A percentile compares a stretch with the other conserved stretches of the same genome.
Conservation (phyloP, 2,888 invertebrate species). For the Acronicta leporina region DNA sequence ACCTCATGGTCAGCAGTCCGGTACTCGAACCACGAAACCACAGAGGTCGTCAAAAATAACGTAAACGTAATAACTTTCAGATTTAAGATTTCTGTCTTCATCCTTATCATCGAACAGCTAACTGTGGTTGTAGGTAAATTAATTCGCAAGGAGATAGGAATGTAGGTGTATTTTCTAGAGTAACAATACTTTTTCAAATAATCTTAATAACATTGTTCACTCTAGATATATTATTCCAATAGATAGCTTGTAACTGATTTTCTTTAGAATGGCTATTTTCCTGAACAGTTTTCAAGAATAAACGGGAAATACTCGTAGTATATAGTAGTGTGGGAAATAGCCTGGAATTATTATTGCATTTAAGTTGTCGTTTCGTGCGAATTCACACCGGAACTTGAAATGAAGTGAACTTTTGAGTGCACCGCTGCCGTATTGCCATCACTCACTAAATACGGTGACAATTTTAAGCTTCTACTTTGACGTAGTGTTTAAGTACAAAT, state of each 20-base stretch:
- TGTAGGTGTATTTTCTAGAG: no score
- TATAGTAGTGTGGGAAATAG: slow-evolving; percentile 21
- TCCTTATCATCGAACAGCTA: no score
- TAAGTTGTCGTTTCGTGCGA: slow-evolving; percentile 20
- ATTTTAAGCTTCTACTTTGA: slow-evolving; percentile 36
- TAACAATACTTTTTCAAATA: not conserved
- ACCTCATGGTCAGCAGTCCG: no score
- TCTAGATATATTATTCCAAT: slow-evolving; percentile 36
- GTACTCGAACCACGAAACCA: no score
- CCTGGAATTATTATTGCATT: slow-evolving; percentile 14
- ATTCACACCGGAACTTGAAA: slow-evolving; percentile 5
- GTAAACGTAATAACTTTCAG: no score
- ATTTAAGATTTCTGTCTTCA: no score
- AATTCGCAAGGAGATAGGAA: no score
- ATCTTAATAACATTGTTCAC: slow-evolving; percentile 6
- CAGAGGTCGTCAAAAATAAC: no score
- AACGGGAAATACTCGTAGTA: no score
- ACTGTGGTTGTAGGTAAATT: no score
- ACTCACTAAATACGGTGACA: slow-evolving; percentile 14
- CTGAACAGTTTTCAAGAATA: slow-evolving; percentile 25
- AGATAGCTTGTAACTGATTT: slow-evolving; percentile 38
- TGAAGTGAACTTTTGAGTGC: no score
- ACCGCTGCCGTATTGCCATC: no score
- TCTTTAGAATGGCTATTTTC: slow-evolving; percentile 30
- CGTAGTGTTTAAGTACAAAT: slow-evolving; percentile 2